Conservation (phyloP, 1,140 invertebrate species). For the Drosophila repletoides region DNA sequence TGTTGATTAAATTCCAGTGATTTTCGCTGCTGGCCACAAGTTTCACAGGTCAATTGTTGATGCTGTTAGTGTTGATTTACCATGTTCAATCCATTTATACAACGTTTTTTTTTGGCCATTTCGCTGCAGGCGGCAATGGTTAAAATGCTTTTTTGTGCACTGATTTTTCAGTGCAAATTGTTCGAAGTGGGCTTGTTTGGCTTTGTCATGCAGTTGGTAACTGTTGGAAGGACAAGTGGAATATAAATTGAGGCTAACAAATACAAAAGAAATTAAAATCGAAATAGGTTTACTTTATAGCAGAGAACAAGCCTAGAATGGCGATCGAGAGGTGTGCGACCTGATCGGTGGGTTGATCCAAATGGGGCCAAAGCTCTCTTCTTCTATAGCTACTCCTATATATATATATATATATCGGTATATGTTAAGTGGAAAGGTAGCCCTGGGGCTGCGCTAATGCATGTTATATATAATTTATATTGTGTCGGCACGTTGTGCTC, state of each 20-base stretch:
- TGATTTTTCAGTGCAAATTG: too few relatives aligned
- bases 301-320: too few relatives aligned
- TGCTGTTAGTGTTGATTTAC: slow-evolving; percentile 2
- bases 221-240: too few relatives aligned
- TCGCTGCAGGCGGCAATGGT: neutral
- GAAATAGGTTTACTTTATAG: too few relatives aligned
- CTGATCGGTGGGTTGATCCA: slow-evolving; percentile 12
- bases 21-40: neutral
- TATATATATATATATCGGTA: too few relatives aligned
- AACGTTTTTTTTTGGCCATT: slow-evolving; percentile 10
- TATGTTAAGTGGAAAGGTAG: too few relatives aligned
- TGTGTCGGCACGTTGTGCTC: slow-evolving; percentile 67
- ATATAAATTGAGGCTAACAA: too few relatives aligned
- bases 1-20: slow-evolving; percentile 21
- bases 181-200: too few relatives aligned
- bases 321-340: slow-evolving; percentile 37
- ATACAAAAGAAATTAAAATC: too few relatives aligned
- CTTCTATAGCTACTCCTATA: neutral
- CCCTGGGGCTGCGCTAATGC: slow-evolving; percentile 19
- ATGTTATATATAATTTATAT: slow-evolving; percentile 74
- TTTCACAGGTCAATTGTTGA: slow-evolving; percentile 6
- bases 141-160: neutral
- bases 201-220: neutral
- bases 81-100: neutral
- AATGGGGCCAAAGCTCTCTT: neutral